phyloP scores from a whole-genome alignment of 2,888 invertebrate species.

The Phytoseiulus persimilis region DNA sequence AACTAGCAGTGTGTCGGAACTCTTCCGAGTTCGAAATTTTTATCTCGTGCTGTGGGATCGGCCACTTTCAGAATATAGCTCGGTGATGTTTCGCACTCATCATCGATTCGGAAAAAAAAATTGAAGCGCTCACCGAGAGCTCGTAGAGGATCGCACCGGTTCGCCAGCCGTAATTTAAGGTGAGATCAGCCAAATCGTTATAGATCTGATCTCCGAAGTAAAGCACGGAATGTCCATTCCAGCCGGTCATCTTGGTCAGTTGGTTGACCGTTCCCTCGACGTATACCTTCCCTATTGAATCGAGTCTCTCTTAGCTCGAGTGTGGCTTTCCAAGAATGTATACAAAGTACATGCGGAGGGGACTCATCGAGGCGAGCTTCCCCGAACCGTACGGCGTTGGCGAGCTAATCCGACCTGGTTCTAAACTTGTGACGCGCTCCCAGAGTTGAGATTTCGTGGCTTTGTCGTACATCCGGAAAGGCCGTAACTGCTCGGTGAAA shows the following conservation, averaged over 20 bases:
- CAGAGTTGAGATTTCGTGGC: conserved; percentile 72
- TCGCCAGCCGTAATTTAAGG: conserved; percentile 89
- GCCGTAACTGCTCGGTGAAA: conserved; percentile 70
- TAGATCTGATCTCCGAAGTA: conserved; percentile 98
- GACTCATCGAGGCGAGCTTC: too few species aligned
- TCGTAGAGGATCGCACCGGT: conserved; percentile 96
- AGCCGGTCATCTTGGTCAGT: conserved; percentile 81
- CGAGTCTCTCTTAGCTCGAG: neutral
- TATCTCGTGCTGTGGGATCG: conserved; percentile 63
- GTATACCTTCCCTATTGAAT: conserved; percentile 70
- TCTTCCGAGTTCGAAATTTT: conserved; percentile 69
- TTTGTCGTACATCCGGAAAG: conserved; percentile 77
- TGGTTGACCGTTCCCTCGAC: conserved; percentile 91
- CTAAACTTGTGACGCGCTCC: conserved; percentile 76
- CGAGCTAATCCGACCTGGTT: too few species aligned
- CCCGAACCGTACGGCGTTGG: too few species aligned
- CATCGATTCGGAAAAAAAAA: neutral
- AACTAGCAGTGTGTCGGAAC: conserved; percentile 75
- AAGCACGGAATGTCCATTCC: conserved; percentile 78
- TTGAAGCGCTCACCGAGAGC: conserved; percentile 56
- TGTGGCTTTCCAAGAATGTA: too few species aligned
- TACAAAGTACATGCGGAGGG: too few species aligned
- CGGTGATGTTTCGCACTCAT: neutral
- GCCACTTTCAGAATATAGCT: too few species aligned
- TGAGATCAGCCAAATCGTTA: conserved; percentile 90